Conservation (phyloP, 2,113 vertebrate genomes). For the Typhlomys cinereus region DNA sequence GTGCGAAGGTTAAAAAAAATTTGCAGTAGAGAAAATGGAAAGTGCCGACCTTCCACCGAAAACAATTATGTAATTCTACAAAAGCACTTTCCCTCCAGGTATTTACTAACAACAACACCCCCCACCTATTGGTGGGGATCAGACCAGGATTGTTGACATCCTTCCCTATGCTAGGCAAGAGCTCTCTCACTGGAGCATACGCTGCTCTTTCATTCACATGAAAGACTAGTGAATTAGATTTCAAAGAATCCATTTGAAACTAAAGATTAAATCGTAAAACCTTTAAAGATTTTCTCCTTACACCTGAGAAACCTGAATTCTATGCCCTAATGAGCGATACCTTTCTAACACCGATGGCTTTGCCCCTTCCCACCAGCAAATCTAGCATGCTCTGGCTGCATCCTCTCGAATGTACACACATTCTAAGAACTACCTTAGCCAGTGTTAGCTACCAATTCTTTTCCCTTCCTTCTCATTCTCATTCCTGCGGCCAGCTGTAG, state of each 20-base stretch:
- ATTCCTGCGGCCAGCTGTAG: background rate
- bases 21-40: background rate
- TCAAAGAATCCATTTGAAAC: background rate
- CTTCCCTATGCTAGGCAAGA: background rate
- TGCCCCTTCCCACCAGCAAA: background rate
- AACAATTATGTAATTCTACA: background rate
- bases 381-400: background rate
- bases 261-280: background rate
- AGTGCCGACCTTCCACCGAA: background rate
- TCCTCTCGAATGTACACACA: background rate
- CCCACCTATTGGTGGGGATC: too few species aligned
- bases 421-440: background rate
- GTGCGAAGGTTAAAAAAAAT: background rate
- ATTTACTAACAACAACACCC: too few species aligned
- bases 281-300: background rate
- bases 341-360: background rate
- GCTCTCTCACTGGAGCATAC: background rate
- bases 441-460: background rate
- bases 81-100: accelerated
- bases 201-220: background rate
- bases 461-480: background rate
- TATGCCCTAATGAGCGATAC: too few species aligned
- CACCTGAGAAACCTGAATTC: too few species aligned
- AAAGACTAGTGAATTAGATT: background rate
- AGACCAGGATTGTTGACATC: too few species aligned